Evolutionary conservation across 2,113 vertebrate genomes (phyloP), one percentile per base, ranked within the genome.

Genomic region (Tragelaphus scriptus): DNA sequence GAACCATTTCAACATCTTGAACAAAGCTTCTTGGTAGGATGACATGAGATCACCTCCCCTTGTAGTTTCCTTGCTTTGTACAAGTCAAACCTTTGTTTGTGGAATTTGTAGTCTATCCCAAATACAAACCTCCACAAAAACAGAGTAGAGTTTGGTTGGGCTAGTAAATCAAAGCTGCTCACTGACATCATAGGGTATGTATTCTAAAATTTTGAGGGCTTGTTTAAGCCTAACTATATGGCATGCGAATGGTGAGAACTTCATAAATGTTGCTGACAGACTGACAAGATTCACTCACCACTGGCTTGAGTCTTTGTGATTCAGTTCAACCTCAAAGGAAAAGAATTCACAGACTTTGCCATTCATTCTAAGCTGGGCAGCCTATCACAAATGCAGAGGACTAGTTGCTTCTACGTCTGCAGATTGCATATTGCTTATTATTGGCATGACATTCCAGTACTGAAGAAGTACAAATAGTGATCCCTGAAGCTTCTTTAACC

Each of bases 401-500:
- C 44, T 97, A 88, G 96, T 75, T 96, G 89, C 71, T 56, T 77
- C 90, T 96, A 95, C 93, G 85, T 96, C 97, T 93, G 90, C 53
- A 14, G 63, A 82, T 63, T 94, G 88, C 80, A 96, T 89, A 63
- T 95, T 95, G 79, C 65, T 96, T 94, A 97, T 90, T 90, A 91
- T 89, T 68, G 51, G 61, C 71, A 89, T 75, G 26, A 2, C 89
- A 63, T 82, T 97, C 85, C 94, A 65, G 49, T 47, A 75, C 87
- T 94, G 95, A 88, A 26, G 94, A 97, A 94, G 82, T 96, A 17
- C 93, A 94, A 65, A 91, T 10, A 97, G 82, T 79, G 94, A 91
- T 97, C 96, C 88, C 88, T 56, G 75, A 92, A 95, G 97, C 89
- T 94, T 81, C 94, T 97, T 96, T 98, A 98, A 98, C 97, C 97